Percentiles rank a stretch among this genome's conserved stretches.
phyloP scores from a whole-genome alignment of 2,888 invertebrate species.

The Limulus polyphemus region DNA sequence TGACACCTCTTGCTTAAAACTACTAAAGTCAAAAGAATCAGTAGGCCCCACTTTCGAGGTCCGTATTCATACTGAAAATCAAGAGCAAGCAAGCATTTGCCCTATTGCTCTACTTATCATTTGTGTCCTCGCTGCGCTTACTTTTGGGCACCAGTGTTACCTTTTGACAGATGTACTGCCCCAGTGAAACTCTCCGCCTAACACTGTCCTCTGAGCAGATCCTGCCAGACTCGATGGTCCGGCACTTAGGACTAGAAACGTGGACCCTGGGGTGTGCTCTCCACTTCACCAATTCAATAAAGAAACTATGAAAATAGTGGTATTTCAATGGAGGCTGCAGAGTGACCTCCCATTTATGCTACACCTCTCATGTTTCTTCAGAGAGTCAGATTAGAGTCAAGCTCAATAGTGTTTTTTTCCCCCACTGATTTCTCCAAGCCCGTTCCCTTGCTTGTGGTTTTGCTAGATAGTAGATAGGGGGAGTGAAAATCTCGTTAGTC shows the following conservation, averaged over 20 bases:
- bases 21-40: constrained; percentile 47
- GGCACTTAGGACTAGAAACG: constrained; percentile 34
- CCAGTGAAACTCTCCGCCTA: constrained; percentile 54
- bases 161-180: constrained; percentile 54
- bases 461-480: too few species aligned
- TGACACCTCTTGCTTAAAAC: constrained; percentile 39
- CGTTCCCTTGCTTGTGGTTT: too few species aligned
- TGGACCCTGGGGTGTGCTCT: constrained; percentile 33
- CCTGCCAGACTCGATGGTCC: background rate
- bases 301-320: constrained; percentile 33
- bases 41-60: constrained; percentile 52
- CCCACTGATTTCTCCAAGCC: too few species aligned
- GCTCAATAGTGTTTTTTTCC: constrained; percentile 54
- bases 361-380: constrained; percentile 50
- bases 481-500: too few species aligned
- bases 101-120: constrained; percentile 58
- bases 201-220: constrained; percentile 42
- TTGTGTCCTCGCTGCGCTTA: constrained; percentile 53
- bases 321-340: constrained; percentile 16
- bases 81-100: constrained; percentile 54
- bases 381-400: constrained; percentile 49
- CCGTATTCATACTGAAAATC: constrained; percentile 45
- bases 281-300: constrained; percentile 16
- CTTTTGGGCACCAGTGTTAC: constrained; percentile 54
- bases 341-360: constrained; percentile 44